A percentile compares a stretch with the other conserved stretches of the same genome.
phyloP scores from a whole-genome alignment of 2,113 vertebrate species.

The Laticauda colubrina region DNA sequence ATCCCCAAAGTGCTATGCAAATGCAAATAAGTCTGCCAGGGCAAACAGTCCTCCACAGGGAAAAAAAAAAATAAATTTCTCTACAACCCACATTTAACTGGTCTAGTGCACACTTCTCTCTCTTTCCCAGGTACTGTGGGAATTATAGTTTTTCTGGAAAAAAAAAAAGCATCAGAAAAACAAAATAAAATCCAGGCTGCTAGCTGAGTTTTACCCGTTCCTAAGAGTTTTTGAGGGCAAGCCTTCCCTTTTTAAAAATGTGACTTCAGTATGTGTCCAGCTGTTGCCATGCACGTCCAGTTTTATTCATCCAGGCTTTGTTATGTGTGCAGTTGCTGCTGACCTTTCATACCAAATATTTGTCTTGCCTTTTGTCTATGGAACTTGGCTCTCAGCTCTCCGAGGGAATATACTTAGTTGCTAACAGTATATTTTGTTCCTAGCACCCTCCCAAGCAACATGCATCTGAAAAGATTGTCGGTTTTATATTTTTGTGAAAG shows the following conservation, averaged over 20 bases:
- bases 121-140: not conserved
- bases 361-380: not conserved
- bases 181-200: not conserved
- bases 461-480: not conserved
- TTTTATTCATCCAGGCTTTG: not conserved
- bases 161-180: not conserved
- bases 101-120: not conserved
- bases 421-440: not conserved
- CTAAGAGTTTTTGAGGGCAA: not conserved
- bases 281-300: not conserved
- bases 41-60: not conserved
- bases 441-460: not conserved
- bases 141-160: not conserved
- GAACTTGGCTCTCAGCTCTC: not conserved
- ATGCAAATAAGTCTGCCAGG: not conserved
- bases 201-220: not conserved
- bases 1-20: not conserved
- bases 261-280: not conserved
- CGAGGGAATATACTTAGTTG: not conserved
- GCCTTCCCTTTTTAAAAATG: no score
- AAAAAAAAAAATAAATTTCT: not conserved
- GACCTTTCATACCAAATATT: not conserved
- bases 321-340: not conserved
- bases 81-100: not conserved
- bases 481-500: not conserved